Percentiles rank a stretch among this genome's conserved stretches.
phyloP scores from a whole-genome alignment of 2,113 vertebrate species.

The Cynoglossus semilaevis region DNA sequence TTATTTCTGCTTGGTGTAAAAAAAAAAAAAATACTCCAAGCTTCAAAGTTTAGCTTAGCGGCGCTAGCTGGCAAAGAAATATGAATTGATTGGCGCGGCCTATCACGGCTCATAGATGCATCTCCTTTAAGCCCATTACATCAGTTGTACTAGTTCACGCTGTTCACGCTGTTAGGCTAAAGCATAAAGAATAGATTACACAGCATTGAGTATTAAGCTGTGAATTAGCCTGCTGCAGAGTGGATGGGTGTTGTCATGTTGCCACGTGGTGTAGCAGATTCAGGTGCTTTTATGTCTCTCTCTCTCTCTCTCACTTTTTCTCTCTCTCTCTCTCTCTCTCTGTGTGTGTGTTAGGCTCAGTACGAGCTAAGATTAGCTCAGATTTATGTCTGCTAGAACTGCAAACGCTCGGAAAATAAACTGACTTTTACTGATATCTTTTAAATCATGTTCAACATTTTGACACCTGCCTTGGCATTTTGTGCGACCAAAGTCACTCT shows the following conservation, averaged over 20 bases:
- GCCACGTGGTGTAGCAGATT: slow-evolving; percentile 58
- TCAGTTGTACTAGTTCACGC: slow-evolving; percentile 32
- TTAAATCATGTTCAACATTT: no score
- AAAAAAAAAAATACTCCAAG: not conserved
- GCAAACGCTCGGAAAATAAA: no score
- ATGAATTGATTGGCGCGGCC: slow-evolving; percentile 4
- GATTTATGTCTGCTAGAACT: no score
- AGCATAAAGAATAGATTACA: slow-evolving; percentile 58
- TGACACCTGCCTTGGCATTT: no score
- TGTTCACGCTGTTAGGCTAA: slow-evolving; percentile 41
- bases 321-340: no score
- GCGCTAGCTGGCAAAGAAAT: slow-evolving; percentile 13
- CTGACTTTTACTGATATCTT: no score
- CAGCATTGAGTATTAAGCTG: slow-evolving; percentile 45
- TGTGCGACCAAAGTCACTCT: no score
- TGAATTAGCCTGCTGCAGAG: slow-evolving; percentile 39
- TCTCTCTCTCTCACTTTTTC: no score
- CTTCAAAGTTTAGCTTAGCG: slow-evolving; percentile 17
- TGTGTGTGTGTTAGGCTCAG: not conserved
- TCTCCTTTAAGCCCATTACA: slow-evolving; percentile 42
- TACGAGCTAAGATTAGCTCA: not conserved
- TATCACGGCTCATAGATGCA: slow-evolving; percentile 19
- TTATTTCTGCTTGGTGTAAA: no score
- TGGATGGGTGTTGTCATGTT: slow-evolving; percentile 32
- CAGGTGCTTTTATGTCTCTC: slow-evolving; percentile 38